These are phyloP conservation scores for Orcinus orca DNA, from an alignment of 2,113 vertebrate genomes.

Conservation along the genomic window DNA sequence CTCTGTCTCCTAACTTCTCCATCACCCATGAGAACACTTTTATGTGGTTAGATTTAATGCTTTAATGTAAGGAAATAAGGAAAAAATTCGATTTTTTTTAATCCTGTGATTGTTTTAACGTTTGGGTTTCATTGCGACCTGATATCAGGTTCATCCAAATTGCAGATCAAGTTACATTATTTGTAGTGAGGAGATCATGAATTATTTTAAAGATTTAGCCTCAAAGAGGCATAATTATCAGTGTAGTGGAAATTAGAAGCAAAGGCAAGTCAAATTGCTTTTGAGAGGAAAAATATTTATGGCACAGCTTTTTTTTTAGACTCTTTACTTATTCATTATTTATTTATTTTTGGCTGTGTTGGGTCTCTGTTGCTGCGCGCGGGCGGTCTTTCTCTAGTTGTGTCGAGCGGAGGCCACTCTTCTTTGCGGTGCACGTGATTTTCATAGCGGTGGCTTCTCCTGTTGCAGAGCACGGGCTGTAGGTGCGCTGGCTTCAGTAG, in stretches of 20 bases:
- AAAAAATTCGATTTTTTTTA: background rate
- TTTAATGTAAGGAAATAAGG: slow-evolving; percentile 10
- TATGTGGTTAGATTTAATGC: background rate
- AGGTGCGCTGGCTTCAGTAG: too few species aligned
- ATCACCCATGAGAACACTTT: slow-evolving; percentile 52
- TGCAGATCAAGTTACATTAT: background rate
- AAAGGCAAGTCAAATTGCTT: background rate
- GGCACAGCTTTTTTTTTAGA: background rate
- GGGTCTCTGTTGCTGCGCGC: fast-evolving
- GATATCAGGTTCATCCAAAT: background rate
- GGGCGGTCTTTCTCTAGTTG: too few species aligned
- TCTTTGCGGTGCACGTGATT: too few species aligned
- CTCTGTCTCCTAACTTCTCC: background rate
- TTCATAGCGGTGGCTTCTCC: too few species aligned
- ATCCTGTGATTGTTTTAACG: background rate
- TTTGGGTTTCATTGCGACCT: background rate
- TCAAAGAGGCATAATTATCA: background rate
- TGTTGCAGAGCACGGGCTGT: too few species aligned
- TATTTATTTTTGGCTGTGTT: too few species aligned
- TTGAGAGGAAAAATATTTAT: background rate
- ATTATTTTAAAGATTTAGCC: background rate
- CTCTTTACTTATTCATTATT: too few species aligned
- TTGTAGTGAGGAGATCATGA: background rate
- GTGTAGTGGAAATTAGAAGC: background rate
- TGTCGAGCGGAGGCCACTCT: too few species aligned